Evolutionary conservation across 1,140 invertebrate species (phyloP), one percentile per base, ranked within the genome.

Genomic region (Uloborus diversus): DNA sequence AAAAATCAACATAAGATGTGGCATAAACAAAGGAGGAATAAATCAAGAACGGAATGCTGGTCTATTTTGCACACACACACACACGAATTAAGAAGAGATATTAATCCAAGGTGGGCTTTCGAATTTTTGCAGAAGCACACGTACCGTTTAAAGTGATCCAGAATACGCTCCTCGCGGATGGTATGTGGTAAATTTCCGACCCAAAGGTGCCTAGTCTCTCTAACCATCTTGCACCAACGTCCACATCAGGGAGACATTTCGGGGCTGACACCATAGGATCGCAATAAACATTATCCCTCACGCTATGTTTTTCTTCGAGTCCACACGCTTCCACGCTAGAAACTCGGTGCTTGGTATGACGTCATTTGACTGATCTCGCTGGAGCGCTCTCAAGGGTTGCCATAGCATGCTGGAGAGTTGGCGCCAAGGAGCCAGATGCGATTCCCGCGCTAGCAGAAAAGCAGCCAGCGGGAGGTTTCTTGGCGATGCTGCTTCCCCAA

Each of bases 151-250:
- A 98, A 97, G 90, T 96, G 94, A 89, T 97, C 95, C 90, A 93
- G 91, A 90, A 96, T 94, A 88, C 93, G 91, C 88, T 96, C 94
- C 90, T 97, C 94, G 86, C 93, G 92, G 90, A 96, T 95, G 91
- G 96, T 97, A 92, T 98, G 96, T 92, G 96, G 95, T 92, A 98
- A 94, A 94, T 98, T 98, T 93, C 96, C 96, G 92, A 99, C 95
- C 94, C 96, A 97, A 91, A 98, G 93, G 91, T 99, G 96, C 92
- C 96, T 95, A 92, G 96, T 98, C 94, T 98, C 96, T 94, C 96
- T 96, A 93, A 98, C 96, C 96, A 98, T 98, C 92, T 94, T 96
- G 81, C 76, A 82, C 65, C 68, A 70, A 35, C 71, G 71, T 70
- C 80, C 62, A 68, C 73, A 81, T 81, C 73, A 78, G 73, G 73